These are phyloP conservation scores for Pelmatolapia mariae DNA, from an alignment of 2,113 vertebrate genomes.

Conservation along the genomic window DNA sequence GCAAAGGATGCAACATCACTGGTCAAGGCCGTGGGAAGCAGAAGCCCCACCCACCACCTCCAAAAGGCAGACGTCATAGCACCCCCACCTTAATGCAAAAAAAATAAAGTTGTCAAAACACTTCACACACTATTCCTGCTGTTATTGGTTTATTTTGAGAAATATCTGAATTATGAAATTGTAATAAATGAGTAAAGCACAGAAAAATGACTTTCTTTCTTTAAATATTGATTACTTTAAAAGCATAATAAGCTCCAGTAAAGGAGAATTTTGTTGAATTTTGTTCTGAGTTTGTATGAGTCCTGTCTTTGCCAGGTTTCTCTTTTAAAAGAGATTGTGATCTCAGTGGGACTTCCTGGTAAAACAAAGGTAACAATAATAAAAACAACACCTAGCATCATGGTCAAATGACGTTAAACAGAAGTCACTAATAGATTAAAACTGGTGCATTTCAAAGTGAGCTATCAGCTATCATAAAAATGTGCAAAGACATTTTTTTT, in stretches of 20 bases:
- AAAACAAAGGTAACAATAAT: not conserved
- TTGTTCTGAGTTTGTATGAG: not conserved
- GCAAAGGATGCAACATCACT: not conserved
- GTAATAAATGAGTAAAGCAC: not conserved
- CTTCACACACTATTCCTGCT: not conserved
- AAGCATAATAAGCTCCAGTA: not conserved
- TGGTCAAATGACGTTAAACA: not conserved
- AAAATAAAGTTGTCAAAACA: not conserved
- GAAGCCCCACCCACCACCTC: not conserved
- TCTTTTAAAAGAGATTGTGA: not conserved
- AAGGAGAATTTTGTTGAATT: not conserved
- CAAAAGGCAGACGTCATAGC: not conserved
- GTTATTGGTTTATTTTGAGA: not conserved
- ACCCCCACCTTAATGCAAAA: not conserved
- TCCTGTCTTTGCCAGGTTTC: not conserved
- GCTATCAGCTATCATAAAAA: not conserved
- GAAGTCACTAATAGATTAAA: not conserved
- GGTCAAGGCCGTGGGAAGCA: not conserved
- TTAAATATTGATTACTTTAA: not conserved
- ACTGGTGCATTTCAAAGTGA: not conserved
- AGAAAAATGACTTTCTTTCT: not conserved
- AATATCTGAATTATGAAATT: not conserved
- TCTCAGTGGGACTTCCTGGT: not conserved
- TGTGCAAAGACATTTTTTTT: not conserved
- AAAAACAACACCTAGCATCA: not conserved